A percentile compares a stretch with the other conserved stretches of the same genome.
phyloP scores from a whole-genome alignment of 2,797 vertebrate species.

The Eurystomus glaucurus region DNA sequence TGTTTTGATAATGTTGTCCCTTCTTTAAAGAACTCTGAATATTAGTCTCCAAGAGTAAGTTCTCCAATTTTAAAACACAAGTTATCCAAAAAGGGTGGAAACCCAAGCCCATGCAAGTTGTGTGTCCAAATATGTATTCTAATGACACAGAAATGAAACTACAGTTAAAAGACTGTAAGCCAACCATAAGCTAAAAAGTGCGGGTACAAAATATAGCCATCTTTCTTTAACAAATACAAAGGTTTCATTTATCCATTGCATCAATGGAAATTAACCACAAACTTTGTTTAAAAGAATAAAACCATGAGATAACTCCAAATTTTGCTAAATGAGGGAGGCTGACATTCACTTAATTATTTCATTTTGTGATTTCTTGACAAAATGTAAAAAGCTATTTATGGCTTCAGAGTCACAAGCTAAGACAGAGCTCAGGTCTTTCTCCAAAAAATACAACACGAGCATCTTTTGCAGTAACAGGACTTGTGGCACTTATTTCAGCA shows the following conservation, averaged over 20 bases:
- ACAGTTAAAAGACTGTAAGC: neutral
- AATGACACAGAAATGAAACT: neutral
- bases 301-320: neutral
- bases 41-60: neutral
- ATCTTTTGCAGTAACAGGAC: slow-evolving; percentile 26
- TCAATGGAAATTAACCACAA: neutral
- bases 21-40: neutral
- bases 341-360: neutral
- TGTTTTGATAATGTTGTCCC: neutral
- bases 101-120: neutral
- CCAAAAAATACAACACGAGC: neutral
- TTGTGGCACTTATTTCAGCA: slow-evolving; percentile 41
- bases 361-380: neutral
- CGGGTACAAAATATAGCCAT: neutral
- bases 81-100: neutral
- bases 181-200: neutral
- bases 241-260: neutral
- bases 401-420: slow-evolving; percentile 39
- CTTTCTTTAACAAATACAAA: slow-evolving; percentile 2
- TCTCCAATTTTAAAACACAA: neutral
- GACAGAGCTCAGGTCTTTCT: neutral
- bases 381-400: slow-evolving; percentile 35
- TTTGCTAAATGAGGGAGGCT: neutral
- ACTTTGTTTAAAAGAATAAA: neutral
- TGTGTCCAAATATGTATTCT: neutral